A percentile compares a stretch with the other conserved stretches of the same genome.
These are phyloP conservation scores for Fissipunctia ypsillon DNA, from an alignment of 2,888 invertebrate genomes.

Conservation along the genomic window DNA sequence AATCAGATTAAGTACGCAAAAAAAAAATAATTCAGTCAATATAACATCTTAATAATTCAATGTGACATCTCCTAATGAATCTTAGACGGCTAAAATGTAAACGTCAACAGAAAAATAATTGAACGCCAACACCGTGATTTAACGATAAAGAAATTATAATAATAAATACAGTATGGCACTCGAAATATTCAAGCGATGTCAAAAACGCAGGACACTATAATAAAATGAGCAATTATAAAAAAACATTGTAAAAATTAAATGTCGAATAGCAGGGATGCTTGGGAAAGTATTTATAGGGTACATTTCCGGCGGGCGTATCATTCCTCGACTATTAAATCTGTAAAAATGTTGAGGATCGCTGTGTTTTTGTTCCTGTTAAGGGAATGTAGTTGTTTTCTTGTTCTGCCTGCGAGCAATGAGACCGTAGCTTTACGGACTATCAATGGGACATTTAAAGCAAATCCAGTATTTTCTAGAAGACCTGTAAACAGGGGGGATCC, in stretches of 20 bases:
- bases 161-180: conserved; percentile 27
- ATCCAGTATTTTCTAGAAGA: not conserved
- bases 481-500: conserved; percentile 34
- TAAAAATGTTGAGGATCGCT: conserved; percentile 45
- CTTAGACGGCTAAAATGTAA: conserved; percentile 26
- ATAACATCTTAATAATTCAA: conserved; percentile 26
- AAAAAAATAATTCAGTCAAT: conserved; percentile 7
- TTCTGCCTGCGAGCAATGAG: not conserved
- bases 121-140: conserved; percentile 16
- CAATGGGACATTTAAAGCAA: not conserved
- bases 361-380: conserved; percentile 42
- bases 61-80: conserved; percentile 40
- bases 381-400: conserved; percentile 15
- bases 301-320: conserved; percentile 25
- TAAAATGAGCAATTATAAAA: conserved; percentile 58
- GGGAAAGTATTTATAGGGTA: conserved; percentile 51
- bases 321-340: conserved; percentile 31
- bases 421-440: not conserved
- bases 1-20: too few relatives aligned
- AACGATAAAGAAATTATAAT: conserved; percentile 42
- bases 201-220: conserved; percentile 42
- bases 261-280: conserved; percentile 43
- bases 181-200: conserved; percentile 50
- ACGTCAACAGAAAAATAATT: conserved; percentile 47
- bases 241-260: conserved; percentile 51